These are phyloP conservation scores for Austrolebias charrua DNA, from an alignment of 2,797 vertebrate genomes.

Conservation along the genomic window DNA sequence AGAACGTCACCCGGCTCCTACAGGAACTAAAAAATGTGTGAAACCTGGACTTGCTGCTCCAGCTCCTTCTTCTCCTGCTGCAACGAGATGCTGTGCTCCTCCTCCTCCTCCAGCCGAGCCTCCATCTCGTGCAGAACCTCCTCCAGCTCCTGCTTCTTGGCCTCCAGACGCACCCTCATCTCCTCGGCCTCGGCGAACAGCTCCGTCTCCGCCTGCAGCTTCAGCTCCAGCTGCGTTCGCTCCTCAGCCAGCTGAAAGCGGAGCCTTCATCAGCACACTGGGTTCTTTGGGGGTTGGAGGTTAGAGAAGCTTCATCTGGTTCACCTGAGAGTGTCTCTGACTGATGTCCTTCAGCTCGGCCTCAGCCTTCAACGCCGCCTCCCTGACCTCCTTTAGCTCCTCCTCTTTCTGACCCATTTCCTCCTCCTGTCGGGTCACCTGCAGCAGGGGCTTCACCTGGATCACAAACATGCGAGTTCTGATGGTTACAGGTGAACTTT, in stretches of 20 bases:
- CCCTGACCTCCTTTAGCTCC: constrained; percentile 85
- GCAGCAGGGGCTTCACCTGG: constrained; percentile 96
- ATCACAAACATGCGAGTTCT: neutral
- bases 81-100: constrained; percentile 84
- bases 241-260: constrained; percentile 85
- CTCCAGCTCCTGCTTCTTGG: constrained; percentile 95
- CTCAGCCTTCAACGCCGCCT: constrained; percentile 84
- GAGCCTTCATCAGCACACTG: neutral
- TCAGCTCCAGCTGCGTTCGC: constrained; percentile 85
- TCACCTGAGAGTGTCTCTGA: constrained; percentile 89
- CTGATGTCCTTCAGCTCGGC: constrained; percentile 87
- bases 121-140: constrained; percentile 98
- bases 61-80: constrained; percentile 92
- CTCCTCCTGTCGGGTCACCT: constrained; percentile 96
- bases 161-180: constrained; percentile 87
- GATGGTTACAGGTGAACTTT: too few species aligned
- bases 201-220: constrained; percentile 93
- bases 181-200: constrained; percentile 92
- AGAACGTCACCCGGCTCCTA: too few species aligned
- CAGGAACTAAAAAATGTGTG: neutral
- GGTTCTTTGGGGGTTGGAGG: too few species aligned
- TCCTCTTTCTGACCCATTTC: constrained; percentile 96
- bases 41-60: constrained; percentile 91
- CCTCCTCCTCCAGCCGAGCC: constrained; percentile 94
- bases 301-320: accelerated